Evolutionary conservation across 1,140 invertebrate species (phyloP).

Genomic region (Zaprionus ornatus): DNA sequence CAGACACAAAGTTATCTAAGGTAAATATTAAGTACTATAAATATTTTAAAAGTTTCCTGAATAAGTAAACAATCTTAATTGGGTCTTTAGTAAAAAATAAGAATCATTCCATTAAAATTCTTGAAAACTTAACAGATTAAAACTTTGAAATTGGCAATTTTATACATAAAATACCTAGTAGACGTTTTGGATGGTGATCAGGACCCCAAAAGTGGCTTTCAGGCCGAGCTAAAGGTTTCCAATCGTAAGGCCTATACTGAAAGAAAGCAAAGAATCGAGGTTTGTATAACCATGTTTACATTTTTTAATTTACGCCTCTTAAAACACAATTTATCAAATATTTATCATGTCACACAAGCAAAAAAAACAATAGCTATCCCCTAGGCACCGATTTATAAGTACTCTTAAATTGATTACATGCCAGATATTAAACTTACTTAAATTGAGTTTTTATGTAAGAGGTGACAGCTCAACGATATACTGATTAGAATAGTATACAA

Average conservation of each 20-base stretch:
- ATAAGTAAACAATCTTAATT: background rate
- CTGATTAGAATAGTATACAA: background rate
- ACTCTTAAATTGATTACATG: background rate
- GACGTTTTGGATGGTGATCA: conserved; percentile 90
- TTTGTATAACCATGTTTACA: background rate
- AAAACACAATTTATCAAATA: background rate
- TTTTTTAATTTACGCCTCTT: background rate
- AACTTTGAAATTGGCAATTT: conserved; percentile 94
- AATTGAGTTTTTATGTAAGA: background rate
- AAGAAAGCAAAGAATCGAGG: conserved; percentile 50
- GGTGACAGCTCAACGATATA: background rate
- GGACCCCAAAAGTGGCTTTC: conserved; percentile 89
- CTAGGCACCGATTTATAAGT: background rate
- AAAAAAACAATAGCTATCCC: background rate
- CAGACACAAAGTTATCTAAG: conserved; percentile 97
- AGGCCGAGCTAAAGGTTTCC: conserved; percentile 88
- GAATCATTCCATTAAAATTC: background rate
- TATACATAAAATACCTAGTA: conserved; percentile 95
- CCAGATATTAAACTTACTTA: background rate
- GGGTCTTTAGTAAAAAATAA: too few relatives aligned
- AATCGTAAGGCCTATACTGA: conserved; percentile 76
- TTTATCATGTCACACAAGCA: background rate
- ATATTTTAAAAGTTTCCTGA: background rate
- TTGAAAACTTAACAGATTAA: conserved; percentile 90
- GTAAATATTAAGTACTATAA: conserved; percentile 76